Evolutionary conservation across 2,113 vertebrate genomes (phyloP).

Genomic region (Pelecanus crispus): DNA sequence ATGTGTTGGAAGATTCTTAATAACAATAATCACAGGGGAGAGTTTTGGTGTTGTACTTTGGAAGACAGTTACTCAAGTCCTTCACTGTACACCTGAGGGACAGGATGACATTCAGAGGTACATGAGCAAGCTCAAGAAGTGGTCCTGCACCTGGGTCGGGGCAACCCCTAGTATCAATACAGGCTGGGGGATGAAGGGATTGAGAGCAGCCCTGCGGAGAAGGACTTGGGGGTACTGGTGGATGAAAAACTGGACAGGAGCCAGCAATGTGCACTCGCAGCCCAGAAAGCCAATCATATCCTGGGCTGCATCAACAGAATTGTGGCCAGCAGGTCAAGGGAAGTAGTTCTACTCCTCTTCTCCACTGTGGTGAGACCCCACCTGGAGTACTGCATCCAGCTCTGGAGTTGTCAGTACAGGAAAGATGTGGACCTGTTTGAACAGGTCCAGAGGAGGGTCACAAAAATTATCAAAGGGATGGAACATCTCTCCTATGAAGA

Average conservation of each 20-base stretch:
- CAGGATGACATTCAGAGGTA: not conserved
- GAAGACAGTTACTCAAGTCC: not conserved
- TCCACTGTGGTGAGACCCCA: too few relatives aligned
- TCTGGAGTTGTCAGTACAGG: too few relatives aligned
- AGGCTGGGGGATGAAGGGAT: not conserved
- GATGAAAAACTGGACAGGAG: not conserved
- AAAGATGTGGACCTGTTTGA: too few relatives aligned
- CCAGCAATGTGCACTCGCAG: fast-evolving
- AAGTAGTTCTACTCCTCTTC: too few relatives aligned
- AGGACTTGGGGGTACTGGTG: too few relatives aligned
- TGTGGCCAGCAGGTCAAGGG: too few relatives aligned
- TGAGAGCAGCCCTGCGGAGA: not conserved
- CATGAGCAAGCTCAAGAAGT: not conserved
- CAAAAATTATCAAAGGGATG: not conserved
- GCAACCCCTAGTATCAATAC: fast-evolving
- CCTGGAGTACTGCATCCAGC: too few relatives aligned
- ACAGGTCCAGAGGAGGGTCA: too few relatives aligned
- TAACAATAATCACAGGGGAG: not conserved
- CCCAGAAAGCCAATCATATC: not conserved
- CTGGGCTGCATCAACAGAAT: not conserved
- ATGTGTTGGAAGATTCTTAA: not conserved
- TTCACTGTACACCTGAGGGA: not conserved
- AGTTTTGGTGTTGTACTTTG: not conserved
- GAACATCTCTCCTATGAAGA: not conserved
- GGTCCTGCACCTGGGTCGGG: fast-evolving